These are phyloP conservation scores for Blastobasis lacticolella DNA, from an alignment of 2,888 invertebrate genomes.

Conservation along the genomic window DNA sequence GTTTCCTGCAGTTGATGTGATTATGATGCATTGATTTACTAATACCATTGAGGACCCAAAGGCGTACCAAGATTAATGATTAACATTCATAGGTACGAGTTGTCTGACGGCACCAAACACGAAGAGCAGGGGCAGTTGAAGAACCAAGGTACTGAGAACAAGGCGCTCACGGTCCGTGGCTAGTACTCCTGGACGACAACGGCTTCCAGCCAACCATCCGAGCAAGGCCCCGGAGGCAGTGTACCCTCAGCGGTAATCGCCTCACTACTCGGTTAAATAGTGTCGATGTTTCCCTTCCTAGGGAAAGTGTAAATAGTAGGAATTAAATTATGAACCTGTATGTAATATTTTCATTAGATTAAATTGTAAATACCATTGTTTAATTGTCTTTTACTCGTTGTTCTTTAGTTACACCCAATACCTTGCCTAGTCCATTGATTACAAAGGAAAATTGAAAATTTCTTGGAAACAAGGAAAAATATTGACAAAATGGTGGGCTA, in stretches of 20 bases:
- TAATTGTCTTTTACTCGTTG: no score
- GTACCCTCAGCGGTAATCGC: slow-evolving; percentile 50
- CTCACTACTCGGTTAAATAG: slow-evolving; percentile 45
- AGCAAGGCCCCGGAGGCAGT: slow-evolving; percentile 54
- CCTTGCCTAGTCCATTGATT: no score
- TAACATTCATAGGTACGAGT: slow-evolving; percentile 56
- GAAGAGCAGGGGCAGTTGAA: slow-evolving; percentile 72
- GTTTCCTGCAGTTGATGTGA: background rate
- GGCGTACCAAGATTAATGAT: background rate
- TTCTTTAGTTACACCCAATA: no score
- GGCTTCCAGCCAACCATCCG: slow-evolving; percentile 63
- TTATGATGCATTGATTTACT: background rate
- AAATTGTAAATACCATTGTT: slow-evolving; percentile 10
- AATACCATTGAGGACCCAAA: background rate
- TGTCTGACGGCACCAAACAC: slow-evolving; percentile 72
- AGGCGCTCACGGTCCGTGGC: slow-evolving; percentile 72
- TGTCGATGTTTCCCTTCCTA: slow-evolving; percentile 16
- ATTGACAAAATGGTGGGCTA: no score
- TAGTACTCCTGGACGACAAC: slow-evolving; percentile 72
- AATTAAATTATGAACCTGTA: slow-evolving; percentile 34
- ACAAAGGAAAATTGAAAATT: no score
- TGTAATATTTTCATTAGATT: slow-evolving; percentile 55
- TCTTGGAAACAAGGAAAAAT: no score
- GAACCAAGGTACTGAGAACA: slow-evolving; percentile 73
- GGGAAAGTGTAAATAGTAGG: slow-evolving; percentile 36